Evolutionary conservation across 2,113 vertebrate genomes (phyloP).

Genomic region (Chlorocebus sabaeus): DNA sequence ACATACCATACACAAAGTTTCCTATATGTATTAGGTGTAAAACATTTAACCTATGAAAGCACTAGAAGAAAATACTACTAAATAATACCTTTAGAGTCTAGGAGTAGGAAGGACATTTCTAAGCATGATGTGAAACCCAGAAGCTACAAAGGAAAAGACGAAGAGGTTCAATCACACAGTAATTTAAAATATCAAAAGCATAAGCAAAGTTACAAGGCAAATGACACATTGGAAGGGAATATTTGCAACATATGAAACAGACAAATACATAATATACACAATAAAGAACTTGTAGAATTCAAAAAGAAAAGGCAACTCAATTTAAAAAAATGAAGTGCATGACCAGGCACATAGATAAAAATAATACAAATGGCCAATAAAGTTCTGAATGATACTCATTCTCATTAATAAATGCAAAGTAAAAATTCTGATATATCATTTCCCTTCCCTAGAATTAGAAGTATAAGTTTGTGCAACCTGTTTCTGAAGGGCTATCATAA

Average conservation of each 20-base stretch:
- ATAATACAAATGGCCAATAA: not conserved
- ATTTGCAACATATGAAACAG: not conserved
- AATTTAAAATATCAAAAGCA: slow-evolving; percentile 1
- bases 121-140: slow-evolving; percentile 20
- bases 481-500: not conserved
- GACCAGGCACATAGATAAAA: not conserved
- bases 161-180: not conserved
- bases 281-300: not conserved
- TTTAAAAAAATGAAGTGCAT: not conserved
- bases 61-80: slow-evolving; percentile 44
- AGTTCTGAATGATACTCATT: not conserved
- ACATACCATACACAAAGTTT: not conserved
- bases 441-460: not conserved
- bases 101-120: not conserved
- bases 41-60: not conserved
- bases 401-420: not conserved
- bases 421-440: not conserved
- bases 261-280: not conserved
- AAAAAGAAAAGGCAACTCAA: not conserved
- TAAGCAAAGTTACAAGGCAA: not conserved
- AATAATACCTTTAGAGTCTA: not conserved
- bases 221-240: not conserved
- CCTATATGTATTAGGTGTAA: not conserved
- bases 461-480: not conserved
- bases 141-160: not conserved